Evolutionary conservation across 2,113 vertebrate species (phyloP), one percentile per base, ranked within the genome.

Genomic region (Thymallus thymallus): DNA sequence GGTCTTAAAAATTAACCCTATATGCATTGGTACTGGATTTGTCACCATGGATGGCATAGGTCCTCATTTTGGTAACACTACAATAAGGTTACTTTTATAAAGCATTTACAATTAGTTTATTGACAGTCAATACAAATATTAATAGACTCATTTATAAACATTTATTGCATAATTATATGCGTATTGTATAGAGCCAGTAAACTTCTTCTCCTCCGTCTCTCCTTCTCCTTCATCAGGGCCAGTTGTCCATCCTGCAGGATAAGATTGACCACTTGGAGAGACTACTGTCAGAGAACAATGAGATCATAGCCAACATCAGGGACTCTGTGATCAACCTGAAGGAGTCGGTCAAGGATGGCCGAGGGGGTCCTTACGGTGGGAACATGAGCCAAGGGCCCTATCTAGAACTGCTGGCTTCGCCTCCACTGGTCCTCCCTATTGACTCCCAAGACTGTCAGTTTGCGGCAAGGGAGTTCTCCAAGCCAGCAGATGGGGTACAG

Each of bases 231-330:
- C 68, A 71, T 4, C 82, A 98, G 96, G 95, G 93, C 1, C 95
- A 97, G 23, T 91, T 98, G 82, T 94, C 91, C 73, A 91, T 93
- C 87, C 89, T 98, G 74, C 95, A 95, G 91, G 91, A 95, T 82
- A 97, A 96, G 93, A 97, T 98, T 75, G 95, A 97, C 81, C 93
- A 94, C 70, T 88, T 98, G 79, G 97, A 98, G 81, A 92, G 76
- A 24, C 91, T 97, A 41, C 90, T 98, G 61, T 92, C 94, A 1
- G 93, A 95, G 91, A 98, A 98, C 90, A 97, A 98, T 87, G 94
- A 92, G 22, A 94, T 98, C 83, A 96, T 98, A 85, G 94, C 92
- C 77, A 94, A 90, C 63, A 94, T 98, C 85, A 92, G 94, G 0
- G 95, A 97, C 84, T 94, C 94, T 0, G 91, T 98, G 71, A 90